phyloP scores from a whole-genome alignment of 2,888 invertebrate genomes.

The Leucophora obtusa region DNA sequence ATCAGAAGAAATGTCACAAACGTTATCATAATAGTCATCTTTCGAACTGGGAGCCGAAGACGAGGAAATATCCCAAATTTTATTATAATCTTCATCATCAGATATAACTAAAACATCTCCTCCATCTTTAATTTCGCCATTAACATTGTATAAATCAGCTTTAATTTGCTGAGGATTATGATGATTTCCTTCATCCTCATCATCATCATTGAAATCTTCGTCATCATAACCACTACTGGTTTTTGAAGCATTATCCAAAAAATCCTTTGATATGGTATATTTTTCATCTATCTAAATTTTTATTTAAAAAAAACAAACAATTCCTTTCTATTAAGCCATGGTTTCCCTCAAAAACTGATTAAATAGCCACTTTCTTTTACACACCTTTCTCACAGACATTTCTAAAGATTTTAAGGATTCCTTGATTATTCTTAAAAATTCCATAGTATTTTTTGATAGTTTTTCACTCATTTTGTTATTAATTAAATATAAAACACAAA shows the following conservation, averaged over 20 bases:
- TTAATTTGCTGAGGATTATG: background rate
- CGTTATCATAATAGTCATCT: background rate
- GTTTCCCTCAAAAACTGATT: too few relatives aligned
- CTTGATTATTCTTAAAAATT: conserved; percentile 2
- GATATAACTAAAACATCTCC: conserved; percentile 9
- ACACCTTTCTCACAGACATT: background rate
- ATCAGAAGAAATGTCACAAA: background rate
- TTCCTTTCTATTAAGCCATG: too few relatives aligned
- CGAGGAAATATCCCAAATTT: conserved; percentile 24
- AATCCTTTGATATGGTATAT: background rate
- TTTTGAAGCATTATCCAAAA: conserved; percentile 41
- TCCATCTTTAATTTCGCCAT: background rate
- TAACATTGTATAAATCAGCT: background rate
- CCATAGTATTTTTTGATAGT: too few relatives aligned
- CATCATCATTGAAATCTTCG: conserved; percentile 42
- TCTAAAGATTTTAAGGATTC: background rate
- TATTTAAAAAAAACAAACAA: too few relatives aligned
- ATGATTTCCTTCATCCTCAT: background rate
- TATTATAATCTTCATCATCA: conserved; percentile 27
- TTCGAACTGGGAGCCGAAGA: background rate
- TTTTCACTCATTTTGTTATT: conserved; percentile 13
- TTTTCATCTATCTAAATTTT: background rate
- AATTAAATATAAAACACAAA: background rate
- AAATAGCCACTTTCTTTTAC: background rate
- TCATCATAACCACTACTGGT: conserved; percentile 41